A percentile compares a stretch with the other conserved stretches of the same genome.
phyloP scores from a whole-genome alignment of 2,113 vertebrate genomes.

The Cyanocitta stelleri region DNA sequence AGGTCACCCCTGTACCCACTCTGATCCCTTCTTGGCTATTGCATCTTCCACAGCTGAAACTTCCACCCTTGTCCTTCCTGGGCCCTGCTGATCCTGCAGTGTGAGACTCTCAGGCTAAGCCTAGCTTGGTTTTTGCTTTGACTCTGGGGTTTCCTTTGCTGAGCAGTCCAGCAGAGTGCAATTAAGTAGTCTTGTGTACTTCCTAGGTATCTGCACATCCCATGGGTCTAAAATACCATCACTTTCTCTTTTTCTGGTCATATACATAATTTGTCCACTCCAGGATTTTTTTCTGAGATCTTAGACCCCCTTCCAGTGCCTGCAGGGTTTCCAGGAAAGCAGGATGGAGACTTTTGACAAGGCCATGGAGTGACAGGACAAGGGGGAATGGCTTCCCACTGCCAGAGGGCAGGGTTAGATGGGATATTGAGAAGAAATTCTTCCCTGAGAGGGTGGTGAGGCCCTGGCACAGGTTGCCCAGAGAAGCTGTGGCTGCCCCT shows the following conservation, averaged over 20 bases:
- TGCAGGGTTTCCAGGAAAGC: background rate
- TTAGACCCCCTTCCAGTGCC: background rate
- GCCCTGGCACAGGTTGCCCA: background rate
- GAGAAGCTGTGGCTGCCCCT: background rate
- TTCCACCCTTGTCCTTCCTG: background rate
- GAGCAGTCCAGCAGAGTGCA: background rate
- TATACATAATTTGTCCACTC: fast-evolving
- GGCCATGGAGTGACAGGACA: background rate
- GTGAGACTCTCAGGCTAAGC: background rate
- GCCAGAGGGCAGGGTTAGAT: background rate
- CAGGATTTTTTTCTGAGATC: background rate
- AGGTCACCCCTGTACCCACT: background rate
- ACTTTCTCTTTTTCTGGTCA: background rate
- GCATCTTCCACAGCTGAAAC: background rate
- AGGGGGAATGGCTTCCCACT: background rate
- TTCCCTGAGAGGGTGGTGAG: background rate
- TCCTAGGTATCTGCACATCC: background rate
- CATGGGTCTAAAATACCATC: background rate
- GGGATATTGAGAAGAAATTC: background rate
- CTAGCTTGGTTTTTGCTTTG: background rate
- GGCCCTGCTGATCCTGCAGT: background rate
- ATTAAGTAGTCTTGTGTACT: fast-evolving
- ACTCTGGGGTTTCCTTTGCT: background rate
- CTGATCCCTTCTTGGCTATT: background rate
- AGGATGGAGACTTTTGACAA: background rate